Evolutionary conservation across 2,113 vertebrate genomes (phyloP).

Genomic region (Tachysurus fulvidraco): DNA sequence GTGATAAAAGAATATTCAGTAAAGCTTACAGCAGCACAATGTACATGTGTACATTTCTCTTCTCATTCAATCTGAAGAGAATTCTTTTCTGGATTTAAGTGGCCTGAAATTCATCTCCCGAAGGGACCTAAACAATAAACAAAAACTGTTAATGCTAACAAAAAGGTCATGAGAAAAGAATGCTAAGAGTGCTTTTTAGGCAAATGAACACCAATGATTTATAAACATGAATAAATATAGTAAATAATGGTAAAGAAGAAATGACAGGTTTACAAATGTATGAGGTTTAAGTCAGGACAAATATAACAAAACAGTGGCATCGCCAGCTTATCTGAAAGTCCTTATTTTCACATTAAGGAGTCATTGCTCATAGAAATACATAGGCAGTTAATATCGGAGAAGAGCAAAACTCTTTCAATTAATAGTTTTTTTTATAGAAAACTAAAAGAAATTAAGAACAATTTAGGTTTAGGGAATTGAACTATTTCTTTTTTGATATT

Average conservation of each 20-base stretch:
- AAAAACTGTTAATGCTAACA: not conserved
- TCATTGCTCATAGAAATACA: not conserved
- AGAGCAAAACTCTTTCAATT: no score
- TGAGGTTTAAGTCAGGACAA: no score
- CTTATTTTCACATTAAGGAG: not conserved
- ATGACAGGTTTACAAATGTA: not conserved
- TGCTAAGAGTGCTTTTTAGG: not conserved
- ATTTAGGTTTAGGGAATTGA: no score
- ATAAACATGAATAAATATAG: not conserved
- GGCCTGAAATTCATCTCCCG: not conserved
- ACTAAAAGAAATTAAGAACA: no score
- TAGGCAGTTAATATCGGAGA: no score
- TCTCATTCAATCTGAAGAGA: not conserved
- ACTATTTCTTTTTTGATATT: no score
- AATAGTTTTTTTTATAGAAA: no score
- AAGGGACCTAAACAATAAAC: not conserved
- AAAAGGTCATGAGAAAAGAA: constrained; percentile 2
- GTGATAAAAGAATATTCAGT: not conserved
- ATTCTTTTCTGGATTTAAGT: not conserved
- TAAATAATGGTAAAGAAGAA: not conserved
- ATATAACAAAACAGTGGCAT: no score
- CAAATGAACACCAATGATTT: not conserved
- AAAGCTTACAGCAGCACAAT: not conserved
- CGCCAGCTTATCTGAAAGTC: not conserved
- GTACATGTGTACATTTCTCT: not conserved